Evolutionary conservation across 2,113 vertebrate species (phyloP).

Genomic region (Delphinus delphis): DNA sequence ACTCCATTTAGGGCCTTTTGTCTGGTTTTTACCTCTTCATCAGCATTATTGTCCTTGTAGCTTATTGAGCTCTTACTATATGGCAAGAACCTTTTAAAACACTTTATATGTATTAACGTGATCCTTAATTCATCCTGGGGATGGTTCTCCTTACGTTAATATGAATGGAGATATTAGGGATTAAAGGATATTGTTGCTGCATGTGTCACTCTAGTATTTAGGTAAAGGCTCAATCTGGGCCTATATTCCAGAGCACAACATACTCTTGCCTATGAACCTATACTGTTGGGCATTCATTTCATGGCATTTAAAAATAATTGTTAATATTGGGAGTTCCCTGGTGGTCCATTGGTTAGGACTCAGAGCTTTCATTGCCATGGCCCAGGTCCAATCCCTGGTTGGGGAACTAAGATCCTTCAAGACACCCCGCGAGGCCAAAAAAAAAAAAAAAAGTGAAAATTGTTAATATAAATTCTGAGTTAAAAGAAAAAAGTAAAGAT

Average conservation of each 20-base stretch:
- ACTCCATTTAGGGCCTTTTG: not conserved
- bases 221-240: not conserved
- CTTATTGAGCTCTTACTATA: not conserved
- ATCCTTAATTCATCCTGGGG: not conserved
- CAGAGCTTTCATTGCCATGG: not conserved
- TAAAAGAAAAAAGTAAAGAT: not conserved
- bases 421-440: not conserved
- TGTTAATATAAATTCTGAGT: not conserved
- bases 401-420: not conserved
- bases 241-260: not conserved
- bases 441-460: not conserved
- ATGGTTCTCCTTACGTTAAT: not conserved
- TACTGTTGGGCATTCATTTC: not conserved
- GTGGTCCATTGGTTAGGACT: not conserved
- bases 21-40: not conserved
- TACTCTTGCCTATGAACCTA: not conserved
- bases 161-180: not conserved
- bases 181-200: not conserved
- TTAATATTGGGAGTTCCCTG: not conserved
- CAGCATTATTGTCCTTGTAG: not conserved
- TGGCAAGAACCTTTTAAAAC: not conserved
- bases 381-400: not conserved
- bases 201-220: not conserved
- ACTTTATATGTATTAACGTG: not conserved
- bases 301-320: not conserved